Percentiles rank a stretch among this genome's conserved stretches.
Evolutionary conservation across 1,140 invertebrate genomes (phyloP).

Genomic region (Telenomus remus): DNA sequence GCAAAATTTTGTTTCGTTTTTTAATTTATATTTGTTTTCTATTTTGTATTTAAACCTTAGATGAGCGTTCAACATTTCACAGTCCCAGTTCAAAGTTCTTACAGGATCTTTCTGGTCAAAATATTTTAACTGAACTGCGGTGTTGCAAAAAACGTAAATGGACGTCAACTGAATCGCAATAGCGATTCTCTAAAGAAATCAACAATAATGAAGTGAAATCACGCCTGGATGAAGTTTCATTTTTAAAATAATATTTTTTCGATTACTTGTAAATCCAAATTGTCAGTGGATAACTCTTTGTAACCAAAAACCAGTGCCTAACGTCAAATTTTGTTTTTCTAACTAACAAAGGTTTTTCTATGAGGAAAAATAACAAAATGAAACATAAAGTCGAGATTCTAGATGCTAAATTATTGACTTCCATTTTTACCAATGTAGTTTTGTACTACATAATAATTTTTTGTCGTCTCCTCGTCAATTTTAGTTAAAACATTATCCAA

Average conservation of each 20-base stretch:
- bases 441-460: conserved; percentile 88
- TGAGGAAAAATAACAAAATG: conserved; percentile 1
- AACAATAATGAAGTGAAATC: conserved; percentile 5
- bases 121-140: conserved; percentile 91
- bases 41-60: conserved; percentile 69
- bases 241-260: not conserved
- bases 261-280: conserved; percentile 90
- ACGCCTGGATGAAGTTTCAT: conserved; percentile 7
- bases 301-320: conserved; percentile 91
- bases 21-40: too few relatives aligned
- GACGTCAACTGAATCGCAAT: conserved; percentile 91
- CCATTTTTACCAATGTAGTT: conserved; percentile 90
- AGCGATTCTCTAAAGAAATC: conserved; percentile 82
- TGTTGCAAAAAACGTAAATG: conserved; percentile 92
- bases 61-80: conserved; percentile 84
- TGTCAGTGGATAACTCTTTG: conserved; percentile 85
- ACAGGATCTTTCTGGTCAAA: conserved; percentile 64
- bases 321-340: conserved; percentile 95
- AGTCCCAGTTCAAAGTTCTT: conserved; percentile 90
- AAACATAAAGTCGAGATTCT: not conserved
- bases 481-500: conserved; percentile 82
- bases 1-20: too few relatives aligned
- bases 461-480: conserved; percentile 76
- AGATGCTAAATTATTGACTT: not conserved
- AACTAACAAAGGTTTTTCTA: conserved; percentile 88